Evolutionary conservation across 1,140 invertebrate species (phyloP).

Genomic region (Temnothorax curvispinosus): DNA sequence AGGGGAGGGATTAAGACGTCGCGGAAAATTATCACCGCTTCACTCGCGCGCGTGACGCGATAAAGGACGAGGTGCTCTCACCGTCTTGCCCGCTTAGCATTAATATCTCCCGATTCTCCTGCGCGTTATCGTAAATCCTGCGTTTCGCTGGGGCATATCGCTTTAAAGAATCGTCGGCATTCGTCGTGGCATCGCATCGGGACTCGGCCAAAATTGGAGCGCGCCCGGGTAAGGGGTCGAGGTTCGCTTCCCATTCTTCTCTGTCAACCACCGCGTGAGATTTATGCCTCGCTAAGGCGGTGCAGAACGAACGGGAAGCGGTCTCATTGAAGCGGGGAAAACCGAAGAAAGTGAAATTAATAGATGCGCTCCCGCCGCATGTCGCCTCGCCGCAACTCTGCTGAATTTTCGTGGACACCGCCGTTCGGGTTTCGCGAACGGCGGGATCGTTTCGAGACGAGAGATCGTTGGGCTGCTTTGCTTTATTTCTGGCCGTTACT

Average conservation of each 20-base stretch:
- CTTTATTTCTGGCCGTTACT: conserved; percentile 16
- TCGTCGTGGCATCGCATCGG: conserved; percentile 47
- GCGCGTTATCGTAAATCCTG: conserved; percentile 53
- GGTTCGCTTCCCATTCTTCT: conserved; percentile 23
- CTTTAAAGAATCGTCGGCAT: conserved; percentile 53
- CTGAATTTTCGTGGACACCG: not conserved
- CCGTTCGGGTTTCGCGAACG: conserved; percentile 2
- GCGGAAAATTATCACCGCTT: conserved; percentile 28
- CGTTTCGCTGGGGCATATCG: conserved; percentile 27
- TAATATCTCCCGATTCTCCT: conserved; percentile 44
- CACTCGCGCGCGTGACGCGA: not conserved
- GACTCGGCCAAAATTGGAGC: conserved; percentile 48
- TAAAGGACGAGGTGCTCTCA: conserved; percentile 33
- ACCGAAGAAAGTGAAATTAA: conserved; percentile 52
- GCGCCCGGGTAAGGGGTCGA: not conserved
- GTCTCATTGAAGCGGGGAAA: conserved; percentile 18
- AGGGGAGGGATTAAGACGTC: conserved; percentile 24
- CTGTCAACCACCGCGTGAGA: conserved; percentile 17
- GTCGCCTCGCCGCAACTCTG: too few species aligned
- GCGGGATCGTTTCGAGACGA: not conserved
- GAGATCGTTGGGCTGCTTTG: not conserved
- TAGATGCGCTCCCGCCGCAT: not conserved
- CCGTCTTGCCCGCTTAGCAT: not conserved
- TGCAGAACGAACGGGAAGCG: conserved; percentile 7
- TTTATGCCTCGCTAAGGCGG: conserved; percentile 33